phyloP scores from a whole-genome alignment of 1,140 invertebrate species.

The Trichonephila inaurata region DNA sequence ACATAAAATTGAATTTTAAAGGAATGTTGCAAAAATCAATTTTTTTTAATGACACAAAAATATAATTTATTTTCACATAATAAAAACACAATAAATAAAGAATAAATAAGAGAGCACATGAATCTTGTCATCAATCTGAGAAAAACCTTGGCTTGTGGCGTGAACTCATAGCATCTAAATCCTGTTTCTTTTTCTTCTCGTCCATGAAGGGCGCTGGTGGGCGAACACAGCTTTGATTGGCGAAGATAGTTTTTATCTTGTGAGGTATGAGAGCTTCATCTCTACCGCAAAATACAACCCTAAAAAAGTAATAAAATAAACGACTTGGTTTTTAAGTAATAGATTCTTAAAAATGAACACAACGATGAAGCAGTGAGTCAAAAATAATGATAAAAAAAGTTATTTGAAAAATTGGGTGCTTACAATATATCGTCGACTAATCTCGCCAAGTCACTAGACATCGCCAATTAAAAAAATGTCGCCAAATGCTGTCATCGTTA shows the following conservation, averaged over 20 bases:
- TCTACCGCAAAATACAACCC: slow-evolving; percentile 64
- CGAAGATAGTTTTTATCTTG: slow-evolving; percentile 70
- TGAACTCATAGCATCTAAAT: neutral
- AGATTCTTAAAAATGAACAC: too few species aligned
- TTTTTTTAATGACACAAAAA: neutral
- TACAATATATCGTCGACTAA: too few species aligned
- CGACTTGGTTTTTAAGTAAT: neutral
- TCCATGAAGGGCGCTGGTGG: neutral
- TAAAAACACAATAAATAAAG: slow-evolving; percentile 16
- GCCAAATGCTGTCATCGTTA: too few species aligned
- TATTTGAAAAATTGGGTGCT: too few species aligned
- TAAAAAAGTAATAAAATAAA: slow-evolving; percentile 22
- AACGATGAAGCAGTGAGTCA: too few species aligned
- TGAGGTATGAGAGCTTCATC: slow-evolving; percentile 69
- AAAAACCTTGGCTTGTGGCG: neutral
- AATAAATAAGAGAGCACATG: neutral
- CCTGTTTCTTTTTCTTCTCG: slow-evolving; percentile 3
- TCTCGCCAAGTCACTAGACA: too few species aligned
- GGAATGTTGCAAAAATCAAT: neutral
- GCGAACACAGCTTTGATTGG: slow-evolving; percentile 58
- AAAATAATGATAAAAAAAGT: too few species aligned
- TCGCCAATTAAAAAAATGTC: too few species aligned
- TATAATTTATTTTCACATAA: neutral
- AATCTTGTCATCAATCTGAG: slow-evolving; percentile 1
- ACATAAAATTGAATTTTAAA: neutral